Evolutionary conservation across 2,797 vertebrate species (phyloP), one percentile per base, ranked within the genome.

Genomic region (Hippoglossus hippoglossus): DNA sequence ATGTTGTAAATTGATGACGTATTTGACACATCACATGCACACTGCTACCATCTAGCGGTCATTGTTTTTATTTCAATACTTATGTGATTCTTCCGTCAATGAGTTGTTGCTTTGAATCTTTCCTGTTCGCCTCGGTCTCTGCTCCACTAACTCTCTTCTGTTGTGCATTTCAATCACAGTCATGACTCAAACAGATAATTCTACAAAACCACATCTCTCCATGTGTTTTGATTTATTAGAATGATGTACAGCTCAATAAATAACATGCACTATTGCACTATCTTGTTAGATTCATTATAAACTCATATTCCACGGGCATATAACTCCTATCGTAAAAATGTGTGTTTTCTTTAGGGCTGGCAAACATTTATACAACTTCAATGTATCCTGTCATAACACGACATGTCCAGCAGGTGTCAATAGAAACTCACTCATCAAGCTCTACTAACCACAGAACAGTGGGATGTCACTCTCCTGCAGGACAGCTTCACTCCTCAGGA

Each of bases 381-480:
- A 39, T 4, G 1, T 13, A 39, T 39, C 18, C 39, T 46, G 46
- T 3, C 18, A 51, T 12, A 22, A 1, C 6, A 19, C 28, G 24
- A 22, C 18, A 68, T 54, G 56, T 77, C 89, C 91, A 89, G 70
- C 70, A 91, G 89, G 72, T 84, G 91, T 90, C 47, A n/a, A 2
- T 26, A 6, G 21, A 5, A 51, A 10, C 47, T n/a, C 15, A 49
- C 47, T n/a, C n/a, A n/a, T 49, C 18, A 9, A n/a, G 47, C 15
- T 49, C 5, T 9, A 39, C 36, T 39, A 13, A 12, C 36, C 36
- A 39, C 13, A 1, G 36, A 12, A 39, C 90, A 89, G 81, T 72
- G 15, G 63, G 77, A 75, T 63, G 41, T 63, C 68, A 80, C 24
- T 63, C 51, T 51, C 5, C 36, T 39, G 36, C 12, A 13, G 31